Base-by-base conservation (phyloP, 1,140 invertebrate species). In the Manduca sexta region DNA sequence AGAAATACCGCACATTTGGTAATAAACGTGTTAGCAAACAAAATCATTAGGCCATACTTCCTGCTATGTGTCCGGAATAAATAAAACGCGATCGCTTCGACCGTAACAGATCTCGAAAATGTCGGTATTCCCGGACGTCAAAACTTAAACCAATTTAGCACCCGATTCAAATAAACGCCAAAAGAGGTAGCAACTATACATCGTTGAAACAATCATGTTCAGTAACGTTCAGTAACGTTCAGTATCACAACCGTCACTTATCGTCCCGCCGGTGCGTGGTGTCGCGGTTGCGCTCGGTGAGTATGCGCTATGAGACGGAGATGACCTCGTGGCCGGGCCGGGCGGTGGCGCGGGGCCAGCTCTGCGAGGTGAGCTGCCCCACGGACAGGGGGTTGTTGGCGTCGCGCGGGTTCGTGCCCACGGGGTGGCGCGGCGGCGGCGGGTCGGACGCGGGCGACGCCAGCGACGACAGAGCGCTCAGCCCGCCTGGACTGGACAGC, bases 381-480 rank as follows among this genome's bases (percentile, higher is more conserved):
- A 97, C 94, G 80, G 93, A 95, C 16, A 96, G 87, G 15, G 95
- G 95, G 88, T 96, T 96, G 86, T 97, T 96, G 48, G 94, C 93
- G 87, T 96, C 94, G 61, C 94, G 91, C 8, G 95, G 95, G 84
- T 96, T 96, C 7, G 94, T 95, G 45, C 94, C 95, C 30, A 96
- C 94, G 13, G 95, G 94, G 75, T 94, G 91, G 33, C 93, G 88
- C 5, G 89, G 89, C 13, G 86, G 64, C 14, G 91, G 91, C 45
- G 93, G 84, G 50, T 92, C 90, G 73, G 79, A 77, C 8, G 90
- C 90, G 15, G 93, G 93, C 56, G 92, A 93, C 31, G 93, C 93
- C 4, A 95, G 86, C 67, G 92, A 94, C 44, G 93, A 94, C 31
- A 95, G 87, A 3, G 90, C 93, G 45, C 92, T 93, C 12, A 94